Evolutionary conservation across 2,888 invertebrate genomes (phyloP), one percentile per base, ranked within the genome.

Genomic region (Zootermopsis nevadensis): DNA sequence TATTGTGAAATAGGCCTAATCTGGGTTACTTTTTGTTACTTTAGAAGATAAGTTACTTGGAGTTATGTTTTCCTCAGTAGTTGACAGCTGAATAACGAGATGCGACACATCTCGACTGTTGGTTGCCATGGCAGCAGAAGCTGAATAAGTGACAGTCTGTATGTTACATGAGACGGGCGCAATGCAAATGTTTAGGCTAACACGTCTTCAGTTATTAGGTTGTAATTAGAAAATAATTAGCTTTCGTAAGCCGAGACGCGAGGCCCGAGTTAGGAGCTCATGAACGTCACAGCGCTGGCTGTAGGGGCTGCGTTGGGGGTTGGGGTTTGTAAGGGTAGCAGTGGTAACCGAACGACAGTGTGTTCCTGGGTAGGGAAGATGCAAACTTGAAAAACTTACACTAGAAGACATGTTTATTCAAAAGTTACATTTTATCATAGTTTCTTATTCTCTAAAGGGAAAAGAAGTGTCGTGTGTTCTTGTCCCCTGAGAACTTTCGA

Each of bases 171-270:
- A 83, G 83, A 55, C 82, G 80, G 60, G 60, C 27, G 67, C 77
- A 83, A 84, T 84, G 84, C 84, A 84, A 84, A 84, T 84, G 83
- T 83, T 83, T 84, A 83, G 84, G 76, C 83, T 67, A 66, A 74
- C 84, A 84, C 84, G 85, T 85, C 85, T 84, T 85, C 83, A 84
- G 81, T 85, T 85, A 85, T 85, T 85, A 85, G 85, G 81, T 83
- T 72, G 84, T 85, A 85, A 85, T 85, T 85, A 85, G 85, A 85
- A 85, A 85, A 85, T 85, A 85, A 85, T 85, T 85, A 85, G 82
- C 83, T 83, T 79, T 76, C 77, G 84, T 84, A 84, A 84, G 80
- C 83, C 80, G 84, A 84, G 84, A 80, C 72, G 81, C 33, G 74
- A 31, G 66, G 33, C 38, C 60, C 60, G n/a, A 27, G 60, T 60